These are phyloP conservation scores for Eubasilissa regina DNA, from an alignment of 1,140 invertebrate genomes.

Conservation along the genomic window DNA sequence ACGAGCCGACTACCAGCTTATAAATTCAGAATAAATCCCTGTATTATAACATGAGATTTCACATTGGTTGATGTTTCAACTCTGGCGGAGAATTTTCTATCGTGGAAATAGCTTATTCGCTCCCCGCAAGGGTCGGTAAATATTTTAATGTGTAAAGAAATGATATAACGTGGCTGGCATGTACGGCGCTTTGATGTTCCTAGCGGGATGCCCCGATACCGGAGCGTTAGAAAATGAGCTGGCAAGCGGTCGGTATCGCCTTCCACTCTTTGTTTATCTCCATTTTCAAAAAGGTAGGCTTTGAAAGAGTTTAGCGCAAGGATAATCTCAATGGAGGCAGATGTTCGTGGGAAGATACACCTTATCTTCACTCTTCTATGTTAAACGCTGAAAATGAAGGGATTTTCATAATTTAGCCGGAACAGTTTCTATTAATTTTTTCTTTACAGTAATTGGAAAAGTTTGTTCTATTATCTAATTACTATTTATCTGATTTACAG, in stretches of 20 bases:
- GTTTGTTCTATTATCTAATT: too few species aligned
- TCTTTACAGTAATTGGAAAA: too few species aligned
- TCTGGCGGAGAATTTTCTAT: constrained; percentile 54
- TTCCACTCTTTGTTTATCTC: constrained; percentile 42
- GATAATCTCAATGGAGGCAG: constrained; percentile 26
- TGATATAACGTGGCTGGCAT: constrained; percentile 48
- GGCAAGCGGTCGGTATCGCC: constrained; percentile 20
- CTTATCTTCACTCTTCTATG: not conserved
- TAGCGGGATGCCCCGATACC: constrained; percentile 23
- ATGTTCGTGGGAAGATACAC: not conserved
- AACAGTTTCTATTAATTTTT: not conserved
- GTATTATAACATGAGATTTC: constrained; percentile 53
- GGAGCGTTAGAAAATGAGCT: not conserved
- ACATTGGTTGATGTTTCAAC: constrained; percentile 53
- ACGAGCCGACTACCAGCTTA: too few species aligned
- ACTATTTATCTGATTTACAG: too few species aligned
- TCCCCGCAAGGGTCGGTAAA: constrained; percentile 52
- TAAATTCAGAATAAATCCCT: constrained; percentile 41
- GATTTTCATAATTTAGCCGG: not conserved
- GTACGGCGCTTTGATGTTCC: constrained; percentile 47
- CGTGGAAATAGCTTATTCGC: constrained; percentile 53
- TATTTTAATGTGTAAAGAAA: constrained; percentile 60
- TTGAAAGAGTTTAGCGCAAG: not conserved
- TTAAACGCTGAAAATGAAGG: not conserved
- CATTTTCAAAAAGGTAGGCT: constrained; percentile 19